Base-by-base conservation (phyloP, 2,113 vertebrate species). In the Mirounga angustirostris region DNA sequence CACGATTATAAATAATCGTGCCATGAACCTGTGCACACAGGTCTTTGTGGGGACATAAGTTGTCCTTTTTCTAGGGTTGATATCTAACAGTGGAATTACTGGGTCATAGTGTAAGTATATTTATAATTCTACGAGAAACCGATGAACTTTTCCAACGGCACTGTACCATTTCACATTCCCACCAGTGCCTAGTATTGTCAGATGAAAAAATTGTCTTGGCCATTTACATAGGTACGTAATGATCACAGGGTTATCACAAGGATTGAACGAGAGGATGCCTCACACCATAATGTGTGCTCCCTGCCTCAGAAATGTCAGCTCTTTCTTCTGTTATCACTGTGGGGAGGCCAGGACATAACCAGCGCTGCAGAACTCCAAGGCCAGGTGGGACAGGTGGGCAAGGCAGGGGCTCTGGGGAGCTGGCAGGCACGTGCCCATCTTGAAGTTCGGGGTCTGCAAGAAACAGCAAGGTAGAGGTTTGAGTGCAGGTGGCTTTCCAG, bases 231-330 rank as follows among this genome's bases (percentile, higher is more conserved):
- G 56, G 43, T n/a, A 65, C 19, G 10, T 36, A 36, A 24, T 54
- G 65, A 81, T 76, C 36, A 36, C 18, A 80, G 79, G 40, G n/a
- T 92, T 59, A 65, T 65, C 30, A 10, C 43, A 65, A 58, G 40
- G 71, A 81, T 67, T 65, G 84, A 85, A 52, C 24, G 22, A 74
- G 74, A 61, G 21, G 50, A 46, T 22, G 54, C 79, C 46, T 24
- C 11, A 7, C 40, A 18, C 2, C 1, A 14, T 13, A 65, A 16
- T 12, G 43, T 0, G 1, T 12, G 2, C 43, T 8, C 36, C 76
- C 30, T 15, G 63, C 33, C 46, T 73, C 19, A 21, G 50, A 52
- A 59, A 28, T 2, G 11, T 61, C 26, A 30, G 40, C n/a, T 19
- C 30, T 21, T 56, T 15, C 82, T 87, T 40, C 61, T 40, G 19